Base-by-base conservation (phyloP, 2,113 vertebrate species). In the Microtus pennsylvanicus region DNA sequence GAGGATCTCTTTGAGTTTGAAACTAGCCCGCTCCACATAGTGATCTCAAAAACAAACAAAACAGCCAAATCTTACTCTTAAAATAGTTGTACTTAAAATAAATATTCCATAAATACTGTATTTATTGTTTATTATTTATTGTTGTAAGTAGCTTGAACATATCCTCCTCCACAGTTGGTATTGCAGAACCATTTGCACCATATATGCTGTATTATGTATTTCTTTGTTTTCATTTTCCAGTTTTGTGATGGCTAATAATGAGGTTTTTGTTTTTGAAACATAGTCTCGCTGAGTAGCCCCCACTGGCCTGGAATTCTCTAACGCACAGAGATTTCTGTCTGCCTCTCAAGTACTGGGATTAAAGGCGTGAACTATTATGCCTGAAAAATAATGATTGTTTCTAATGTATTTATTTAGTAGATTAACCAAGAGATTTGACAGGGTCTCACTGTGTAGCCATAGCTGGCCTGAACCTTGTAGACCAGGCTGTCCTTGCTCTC, bases 31-130 rank as follows among this genome's bases (percentile, higher is more conserved):
- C 5, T 82, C 52, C n/a, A 38, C 26, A n/a, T n/a, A 58, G 80
- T 58, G 52, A 58, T 82, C 52, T 82, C 21, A 77, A 82, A 81
- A 81, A 75, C 72, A 75, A 75, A 72, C 16, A 72, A n/a, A 82
- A 58, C 35, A 42, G 65, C 58, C 7, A 89, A 35, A n/a, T 47
- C 52, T 93, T 92, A 93, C 19, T 16, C 24, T 38, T 24, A 69
- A 50, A 96, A 28, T 91, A 74, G 38, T 70, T 72, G 4, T 93
- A 58, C 63, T n/a, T 35, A 78, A 78, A 88, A 88, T 70, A 93
- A 83, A 89, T 70, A 92, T 92, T 21, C 6, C 8, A 76, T n/a
- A 85, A 86, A 30, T 70, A 78, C 0, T 77, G 28, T 92, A 52
- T 52, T 52, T 52, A 52, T 52, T 52, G 42, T 42, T 42, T 42